Conservation (phyloP, 2,113 vertebrate genomes). For the Oceanites oceanicus region DNA sequence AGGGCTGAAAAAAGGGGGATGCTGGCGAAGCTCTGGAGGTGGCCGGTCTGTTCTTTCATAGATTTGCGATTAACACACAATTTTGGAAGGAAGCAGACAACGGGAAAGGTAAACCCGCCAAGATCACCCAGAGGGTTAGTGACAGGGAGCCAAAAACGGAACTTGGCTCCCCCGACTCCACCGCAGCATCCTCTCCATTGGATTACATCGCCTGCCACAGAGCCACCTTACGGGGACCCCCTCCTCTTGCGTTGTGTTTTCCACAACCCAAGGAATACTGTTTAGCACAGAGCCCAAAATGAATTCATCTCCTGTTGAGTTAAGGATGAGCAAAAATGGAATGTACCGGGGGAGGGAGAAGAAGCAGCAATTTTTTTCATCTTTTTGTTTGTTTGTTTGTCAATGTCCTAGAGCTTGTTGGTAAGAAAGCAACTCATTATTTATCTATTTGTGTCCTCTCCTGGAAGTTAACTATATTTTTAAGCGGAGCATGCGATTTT, state of each 20-base stretch:
- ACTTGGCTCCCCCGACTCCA: neutral
- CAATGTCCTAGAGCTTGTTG: neutral
- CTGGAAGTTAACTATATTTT: neutral
- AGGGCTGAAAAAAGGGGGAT: neutral
- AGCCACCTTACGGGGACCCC: neutral
- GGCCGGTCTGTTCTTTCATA: neutral
- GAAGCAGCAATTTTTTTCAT: neutral
- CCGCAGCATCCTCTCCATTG: neutral
- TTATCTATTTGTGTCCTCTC: neutral
- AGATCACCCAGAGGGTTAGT: neutral
- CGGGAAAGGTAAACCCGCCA: neutral
- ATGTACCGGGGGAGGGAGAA: fast-evolving
- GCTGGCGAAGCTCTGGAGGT: neutral
- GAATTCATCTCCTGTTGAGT: neutral
- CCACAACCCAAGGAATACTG: neutral
- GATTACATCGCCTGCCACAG: neutral
- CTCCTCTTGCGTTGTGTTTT: neutral
- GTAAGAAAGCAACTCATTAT: neutral
- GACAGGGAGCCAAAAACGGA: neutral
- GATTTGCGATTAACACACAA: neutral
- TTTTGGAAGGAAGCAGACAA: neutral
- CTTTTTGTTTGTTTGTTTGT: neutral
- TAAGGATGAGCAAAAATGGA: neutral
- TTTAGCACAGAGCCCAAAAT: neutral
- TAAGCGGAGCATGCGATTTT: neutral